phyloP scores from a whole-genome alignment of 2,888 invertebrate species.

The Rapana venosa region DNA sequence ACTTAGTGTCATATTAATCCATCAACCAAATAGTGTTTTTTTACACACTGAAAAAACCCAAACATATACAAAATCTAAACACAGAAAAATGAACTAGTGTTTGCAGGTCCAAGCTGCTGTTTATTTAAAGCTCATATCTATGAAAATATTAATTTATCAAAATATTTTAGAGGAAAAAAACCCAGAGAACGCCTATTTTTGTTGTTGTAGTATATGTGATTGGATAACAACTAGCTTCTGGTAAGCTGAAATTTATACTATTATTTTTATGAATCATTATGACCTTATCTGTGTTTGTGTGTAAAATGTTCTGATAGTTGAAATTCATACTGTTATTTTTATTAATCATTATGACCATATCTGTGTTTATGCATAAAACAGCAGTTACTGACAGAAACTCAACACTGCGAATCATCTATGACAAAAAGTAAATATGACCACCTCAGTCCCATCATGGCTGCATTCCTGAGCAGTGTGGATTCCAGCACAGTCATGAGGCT shows the following conservation, averaged over 20 bases:
- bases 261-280: too few species aligned
- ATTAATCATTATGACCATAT: too few species aligned
- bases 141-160: background rate
- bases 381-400: too few species aligned
- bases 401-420: too few species aligned
- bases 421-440: constrained; percentile 43
- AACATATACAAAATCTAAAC: background rate
- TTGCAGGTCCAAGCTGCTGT: too few species aligned
- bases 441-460: constrained; percentile 64
- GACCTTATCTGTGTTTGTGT: too few species aligned
- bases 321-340: too few species aligned
- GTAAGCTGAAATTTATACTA: too few species aligned
- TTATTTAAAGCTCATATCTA: background rate
- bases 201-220: too few species aligned
- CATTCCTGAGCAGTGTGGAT: constrained; percentile 61
- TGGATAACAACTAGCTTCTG: too few species aligned
- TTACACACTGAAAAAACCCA: background rate
- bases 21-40: background rate
- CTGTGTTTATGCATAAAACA: too few species aligned
- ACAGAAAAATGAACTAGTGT: background rate
- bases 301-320: too few species aligned
- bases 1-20: background rate
- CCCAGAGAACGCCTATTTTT: background rate
- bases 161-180: background rate
- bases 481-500: constrained; percentile 69